Evolutionary conservation across 2,888 invertebrate species (phyloP).

Genomic region (Sarcophaga rosellei): DNA sequence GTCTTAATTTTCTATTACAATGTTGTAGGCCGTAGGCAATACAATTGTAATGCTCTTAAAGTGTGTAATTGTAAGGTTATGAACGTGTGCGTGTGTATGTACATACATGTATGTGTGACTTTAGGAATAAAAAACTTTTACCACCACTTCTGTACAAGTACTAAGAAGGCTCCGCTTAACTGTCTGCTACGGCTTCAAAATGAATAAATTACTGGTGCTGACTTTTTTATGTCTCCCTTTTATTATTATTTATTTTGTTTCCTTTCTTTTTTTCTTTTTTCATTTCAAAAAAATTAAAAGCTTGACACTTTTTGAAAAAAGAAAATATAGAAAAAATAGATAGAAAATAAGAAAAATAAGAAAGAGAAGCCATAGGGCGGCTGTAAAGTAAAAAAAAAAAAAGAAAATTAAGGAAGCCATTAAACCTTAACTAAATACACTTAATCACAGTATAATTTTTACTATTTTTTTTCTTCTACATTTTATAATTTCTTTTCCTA

Average conservation of each 20-base stretch:
- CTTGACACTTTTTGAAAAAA: slow-evolving; percentile 11
- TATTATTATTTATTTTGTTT: not conserved
- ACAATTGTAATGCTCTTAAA: not conserved
- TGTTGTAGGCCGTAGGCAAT: slow-evolving; percentile 1
- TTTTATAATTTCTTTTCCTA: not conserved
- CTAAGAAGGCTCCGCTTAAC: not conserved
- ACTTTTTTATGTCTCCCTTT: slow-evolving; percentile 38
- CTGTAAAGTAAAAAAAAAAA: not conserved
- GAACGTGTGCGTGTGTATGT: not conserved
- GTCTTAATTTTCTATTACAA: not conserved
- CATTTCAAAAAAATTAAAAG: not conserved
- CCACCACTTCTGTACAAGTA: not conserved
- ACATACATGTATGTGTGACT: not conserved
- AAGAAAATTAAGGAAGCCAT: slow-evolving; percentile 37
- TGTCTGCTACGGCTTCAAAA: slow-evolving; percentile 50
- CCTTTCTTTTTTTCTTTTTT: not conserved
- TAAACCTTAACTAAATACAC: slow-evolving; percentile 49
- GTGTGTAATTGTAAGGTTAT: not conserved
- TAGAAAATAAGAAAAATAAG: too few relatives aligned
- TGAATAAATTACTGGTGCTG: slow-evolving; percentile 51
- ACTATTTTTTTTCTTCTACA: slow-evolving; percentile 13
- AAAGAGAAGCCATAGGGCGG: not conserved
- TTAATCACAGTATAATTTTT: slow-evolving; percentile 43
- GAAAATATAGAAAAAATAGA: not conserved
- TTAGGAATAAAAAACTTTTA: not conserved